phyloP scores from a whole-genome alignment of 2,113 vertebrate species.

The Pollachius pollachius region DNA sequence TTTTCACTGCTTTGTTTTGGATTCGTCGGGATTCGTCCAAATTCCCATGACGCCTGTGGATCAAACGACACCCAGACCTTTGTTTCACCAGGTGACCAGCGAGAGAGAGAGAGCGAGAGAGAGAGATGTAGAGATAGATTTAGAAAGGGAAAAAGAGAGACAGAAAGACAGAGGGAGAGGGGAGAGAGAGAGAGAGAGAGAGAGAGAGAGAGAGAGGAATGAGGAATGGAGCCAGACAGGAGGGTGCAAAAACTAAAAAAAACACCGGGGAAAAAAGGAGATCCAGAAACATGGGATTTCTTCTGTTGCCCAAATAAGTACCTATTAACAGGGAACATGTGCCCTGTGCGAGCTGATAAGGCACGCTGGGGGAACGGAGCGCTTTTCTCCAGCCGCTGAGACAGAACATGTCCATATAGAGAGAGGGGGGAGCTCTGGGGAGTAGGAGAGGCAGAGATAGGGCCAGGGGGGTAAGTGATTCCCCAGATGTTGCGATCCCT shows the following conservation, averaged over 20 bases:
- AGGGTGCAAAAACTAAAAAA: not conserved
- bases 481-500: conserved; percentile 42
- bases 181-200: too few relatives aligned
- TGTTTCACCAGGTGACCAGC: too few relatives aligned
- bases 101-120: not conserved
- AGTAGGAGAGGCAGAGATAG: conserved; percentile 39
- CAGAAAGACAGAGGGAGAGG: too few relatives aligned
- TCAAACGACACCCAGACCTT: too few relatives aligned
- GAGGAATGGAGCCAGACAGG: conserved; percentile 5
- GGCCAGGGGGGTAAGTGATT: conserved; percentile 63
- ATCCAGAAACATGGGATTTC: conserved; percentile 50
- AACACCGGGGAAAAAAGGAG: not conserved
- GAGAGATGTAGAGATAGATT: not conserved
- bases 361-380: conserved; percentile 45
- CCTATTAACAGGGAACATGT: conserved; percentile 56
- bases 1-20: too few relatives aligned
- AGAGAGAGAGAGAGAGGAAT: conserved; percentile 11
- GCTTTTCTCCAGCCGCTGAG: conserved; percentile 41
- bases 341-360: conserved; percentile 58
- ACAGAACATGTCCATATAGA: conserved; percentile 76
- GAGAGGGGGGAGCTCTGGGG: conserved; percentile 37
- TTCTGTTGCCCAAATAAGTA: conserved; percentile 72
- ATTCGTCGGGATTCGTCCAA: too few relatives aligned
- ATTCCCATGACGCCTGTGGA: too few relatives aligned
- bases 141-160: too few relatives aligned